A percentile compares a stretch with the other conserved stretches of the same genome.
Conservation (phyloP, 2,797 vertebrate genomes). For the Trachurus trachurus region DNA sequence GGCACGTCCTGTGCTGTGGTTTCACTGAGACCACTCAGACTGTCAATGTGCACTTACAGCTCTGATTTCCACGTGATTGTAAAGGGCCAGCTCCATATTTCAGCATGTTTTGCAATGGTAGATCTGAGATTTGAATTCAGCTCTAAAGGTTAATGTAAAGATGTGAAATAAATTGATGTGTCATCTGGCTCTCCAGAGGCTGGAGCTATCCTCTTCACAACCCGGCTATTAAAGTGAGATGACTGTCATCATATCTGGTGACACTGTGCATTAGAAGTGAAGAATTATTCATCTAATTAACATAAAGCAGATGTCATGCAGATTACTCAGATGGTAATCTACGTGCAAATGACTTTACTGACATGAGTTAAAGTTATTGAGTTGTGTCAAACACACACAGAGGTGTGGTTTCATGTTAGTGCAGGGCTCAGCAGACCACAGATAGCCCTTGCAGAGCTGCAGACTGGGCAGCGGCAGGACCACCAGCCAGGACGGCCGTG, state of each 20-base stretch:
- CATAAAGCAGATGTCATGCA: not conserved
- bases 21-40: not conserved
- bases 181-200: not conserved
- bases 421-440: slow-evolving; percentile 26
- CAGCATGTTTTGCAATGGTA: not conserved
- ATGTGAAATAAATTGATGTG: not conserved
- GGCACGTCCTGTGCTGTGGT: not conserved
- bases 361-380: not conserved
- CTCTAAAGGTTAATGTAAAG: not conserved
- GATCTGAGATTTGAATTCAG: not conserved
- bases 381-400: not conserved
- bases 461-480: slow-evolving; percentile 55
- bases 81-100: not conserved
- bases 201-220: not conserved
- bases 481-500: slow-evolving; percentile 67
- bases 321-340: no score
- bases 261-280: not conserved
- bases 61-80: not conserved
- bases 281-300: no score
- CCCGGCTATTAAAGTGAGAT: not conserved
- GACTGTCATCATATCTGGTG: not conserved
- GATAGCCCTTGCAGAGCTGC: slow-evolving; percentile 34
- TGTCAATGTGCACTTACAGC: not conserved
- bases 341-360: not conserved
- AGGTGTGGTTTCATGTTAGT: not conserved